Conservation (phyloP, 2,888 invertebrate genomes). For the Spilarctia lutea region DNA sequence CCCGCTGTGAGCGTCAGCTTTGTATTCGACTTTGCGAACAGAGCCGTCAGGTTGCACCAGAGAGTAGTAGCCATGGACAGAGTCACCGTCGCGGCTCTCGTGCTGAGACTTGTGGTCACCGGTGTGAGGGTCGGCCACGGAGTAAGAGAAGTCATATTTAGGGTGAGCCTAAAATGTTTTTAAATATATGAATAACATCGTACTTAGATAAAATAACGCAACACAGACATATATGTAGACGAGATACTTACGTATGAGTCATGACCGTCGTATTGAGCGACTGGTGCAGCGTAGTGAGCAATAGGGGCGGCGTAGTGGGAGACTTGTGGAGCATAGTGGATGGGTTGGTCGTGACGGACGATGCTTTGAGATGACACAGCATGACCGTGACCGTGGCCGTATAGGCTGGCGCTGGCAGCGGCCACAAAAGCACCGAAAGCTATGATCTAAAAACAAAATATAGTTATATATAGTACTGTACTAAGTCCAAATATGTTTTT, state of each 20-base stretch:
- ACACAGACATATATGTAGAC: not conserved
- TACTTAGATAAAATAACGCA: conserved; percentile 3
- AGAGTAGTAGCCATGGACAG: conserved; percentile 84
- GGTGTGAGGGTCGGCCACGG: conserved; percentile 75
- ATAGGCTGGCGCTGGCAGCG: conserved; percentile 78
- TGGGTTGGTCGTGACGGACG: conserved; percentile 70
- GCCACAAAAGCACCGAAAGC: conserved; percentile 74
- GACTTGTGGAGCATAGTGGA: conserved; percentile 55
- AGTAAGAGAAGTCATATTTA: conserved; percentile 83
- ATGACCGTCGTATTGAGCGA: conserved; percentile 52
- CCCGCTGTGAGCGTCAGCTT: conserved; percentile 82
- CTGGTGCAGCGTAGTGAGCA: conserved; percentile 54
- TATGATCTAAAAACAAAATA: conserved; percentile 67
- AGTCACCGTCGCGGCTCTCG: conserved; percentile 83
- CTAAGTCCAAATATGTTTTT: not conserved
- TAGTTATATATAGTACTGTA: conserved; percentile 22
- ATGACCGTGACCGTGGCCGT: conserved; percentile 44
- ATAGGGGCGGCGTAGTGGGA: conserved; percentile 54
- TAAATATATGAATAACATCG: not conserved
- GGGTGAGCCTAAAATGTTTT: conserved; percentile 66
- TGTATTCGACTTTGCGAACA: conserved; percentile 84
- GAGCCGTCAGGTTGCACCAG: conserved; percentile 84
- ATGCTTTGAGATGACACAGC: conserved; percentile 71
- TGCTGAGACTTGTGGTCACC: conserved; percentile 86
- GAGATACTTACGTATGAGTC: conserved; percentile 55